Evolutionary conservation across 30 jellyfish, hydroid and myxozoan species (phyloP), one percentile per base, ranked within the genome.

Genomic region (Mastigias papua): DNA sequence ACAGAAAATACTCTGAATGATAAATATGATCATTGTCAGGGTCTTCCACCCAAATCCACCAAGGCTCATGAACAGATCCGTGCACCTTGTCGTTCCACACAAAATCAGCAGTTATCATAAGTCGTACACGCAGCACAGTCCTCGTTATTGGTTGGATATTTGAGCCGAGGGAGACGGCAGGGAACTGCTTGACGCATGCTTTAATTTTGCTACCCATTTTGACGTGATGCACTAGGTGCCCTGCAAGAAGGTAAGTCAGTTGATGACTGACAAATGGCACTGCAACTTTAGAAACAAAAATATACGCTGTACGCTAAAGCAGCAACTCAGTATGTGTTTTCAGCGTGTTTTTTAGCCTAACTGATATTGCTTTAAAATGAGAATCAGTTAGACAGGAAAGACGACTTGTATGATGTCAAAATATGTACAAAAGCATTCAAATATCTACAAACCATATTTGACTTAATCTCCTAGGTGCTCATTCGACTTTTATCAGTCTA

Each of bases 21-120:
- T 90, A 92, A 76, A 97, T 97, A 69, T 85, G 97, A 77, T 97
- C 87, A 27, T 87, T 89, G 2, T 97, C 99, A 29, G 99, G 99
- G 73, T 97, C 99, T 61, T 97, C 99, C 71, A 97, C 98, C 98
- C 98, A 92, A 22, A 97, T 89, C 98, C 98, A 90, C 99, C 99
- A 97, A 9, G 96, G 96, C 64, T 92, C 98, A 15, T 93, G 96
- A 15, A 73, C 96, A 17, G 86, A 26, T 9, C 99, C 98, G 82
- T 92, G 98, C 88, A 92, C 80, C 54, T 81, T 86, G 76, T 97
- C 98, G 76, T 97, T 97, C 99, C 99, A 97, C 19, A 54, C 67
- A 69, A 97, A 97, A 62, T 97, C 98, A 13, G 99, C 98, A 2
- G 71, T 25, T 34, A 97, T 78, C 71, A 73, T 82, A 65, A 97